Evolutionary conservation across 2,888 invertebrate species (phyloP).

Genomic region (Luperina testacea): DNA sequence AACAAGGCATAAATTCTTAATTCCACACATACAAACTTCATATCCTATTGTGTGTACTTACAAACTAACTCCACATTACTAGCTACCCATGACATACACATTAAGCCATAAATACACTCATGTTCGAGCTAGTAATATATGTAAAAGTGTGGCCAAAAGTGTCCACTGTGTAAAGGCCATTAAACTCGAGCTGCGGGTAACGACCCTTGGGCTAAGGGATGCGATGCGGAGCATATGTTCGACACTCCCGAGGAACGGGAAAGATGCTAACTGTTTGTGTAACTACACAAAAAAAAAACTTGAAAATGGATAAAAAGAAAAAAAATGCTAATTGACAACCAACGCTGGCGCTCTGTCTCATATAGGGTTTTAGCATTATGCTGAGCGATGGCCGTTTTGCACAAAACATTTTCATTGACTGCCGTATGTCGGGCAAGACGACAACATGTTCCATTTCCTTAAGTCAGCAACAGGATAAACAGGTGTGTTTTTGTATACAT

Average conservation of each 20-base stretch:
- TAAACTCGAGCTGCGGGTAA: constrained; percentile 52
- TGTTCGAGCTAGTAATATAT: constrained; percentile 46
- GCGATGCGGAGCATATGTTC: constrained; percentile 41
- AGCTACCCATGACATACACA: constrained; percentile 33
- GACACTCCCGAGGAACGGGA: neutral
- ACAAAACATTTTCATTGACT: neutral
- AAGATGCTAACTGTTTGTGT: neutral
- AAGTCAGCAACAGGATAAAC: neutral
- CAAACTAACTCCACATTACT: constrained; percentile 14
- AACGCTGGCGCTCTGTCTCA: too few species aligned
- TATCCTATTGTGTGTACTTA: neutral
- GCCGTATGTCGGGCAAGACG: too few species aligned
- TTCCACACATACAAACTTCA: neutral
- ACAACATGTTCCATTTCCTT: neutral
- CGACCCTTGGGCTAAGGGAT: constrained; percentile 42
- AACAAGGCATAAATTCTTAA: neutral
- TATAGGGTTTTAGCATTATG: too few species aligned
- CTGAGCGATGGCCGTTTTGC: too few species aligned
- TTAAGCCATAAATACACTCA: constrained; percentile 49
- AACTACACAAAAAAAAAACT: neutral
- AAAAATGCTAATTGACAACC: too few species aligned
- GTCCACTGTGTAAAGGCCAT: constrained; percentile 48
- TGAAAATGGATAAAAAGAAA: too few species aligned
- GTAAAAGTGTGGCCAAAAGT: constrained; percentile 57
- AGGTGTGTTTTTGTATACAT: neutral